Percentiles rank a stretch among this genome's conserved stretches.
These are phyloP conservation scores for Carcharodon carcharias DNA, from an alignment of 2,797 vertebrate genomes.

Conservation along the genomic window DNA sequence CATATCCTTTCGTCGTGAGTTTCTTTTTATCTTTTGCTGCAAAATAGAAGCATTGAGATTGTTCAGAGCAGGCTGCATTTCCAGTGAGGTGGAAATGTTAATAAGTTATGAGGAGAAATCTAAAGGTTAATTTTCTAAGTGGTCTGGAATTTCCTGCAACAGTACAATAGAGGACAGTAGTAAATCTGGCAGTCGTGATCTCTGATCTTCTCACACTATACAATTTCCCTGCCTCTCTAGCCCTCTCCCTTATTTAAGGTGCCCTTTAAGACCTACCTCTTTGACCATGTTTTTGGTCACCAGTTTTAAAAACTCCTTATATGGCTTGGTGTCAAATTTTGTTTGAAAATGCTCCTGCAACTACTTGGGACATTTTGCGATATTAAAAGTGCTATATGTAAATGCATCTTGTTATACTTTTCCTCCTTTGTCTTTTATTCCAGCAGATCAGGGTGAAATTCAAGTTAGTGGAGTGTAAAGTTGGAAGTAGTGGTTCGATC, in stretches of 20 bases:
- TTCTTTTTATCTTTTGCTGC: background rate
- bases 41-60: background rate
- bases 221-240: background rate
- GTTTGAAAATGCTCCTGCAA: background rate
- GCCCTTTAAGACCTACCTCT: background rate
- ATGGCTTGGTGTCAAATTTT: background rate
- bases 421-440: background rate
- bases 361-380: background rate
- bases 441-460: background rate
- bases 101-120: background rate
- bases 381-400: background rate
- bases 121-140: background rate
- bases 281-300: background rate
- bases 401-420: background rate
- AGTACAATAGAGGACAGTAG: background rate
- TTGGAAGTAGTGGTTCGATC: background rate
- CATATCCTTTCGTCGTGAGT: background rate
- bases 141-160: background rate
- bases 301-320: background rate
- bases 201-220: background rate
- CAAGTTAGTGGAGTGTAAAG: background rate
- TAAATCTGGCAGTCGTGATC: background rate
- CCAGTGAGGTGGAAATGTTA: background rate
- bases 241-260: background rate
- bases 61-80: background rate